Base-by-base conservation (phyloP, 2,113 vertebrate species). In the Thinocorus orbignyianus region DNA sequence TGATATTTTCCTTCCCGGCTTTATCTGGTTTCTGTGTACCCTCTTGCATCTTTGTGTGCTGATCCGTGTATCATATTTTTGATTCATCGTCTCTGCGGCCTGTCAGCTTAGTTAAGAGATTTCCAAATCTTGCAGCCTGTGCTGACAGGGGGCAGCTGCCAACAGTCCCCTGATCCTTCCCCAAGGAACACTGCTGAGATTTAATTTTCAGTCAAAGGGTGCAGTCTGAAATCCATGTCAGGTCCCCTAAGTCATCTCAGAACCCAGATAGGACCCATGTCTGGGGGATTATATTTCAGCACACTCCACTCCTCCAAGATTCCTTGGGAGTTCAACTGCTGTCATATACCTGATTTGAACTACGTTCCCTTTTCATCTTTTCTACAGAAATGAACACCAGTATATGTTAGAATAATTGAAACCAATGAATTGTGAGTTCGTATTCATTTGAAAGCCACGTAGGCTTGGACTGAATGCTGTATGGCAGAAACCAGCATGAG, bases 61-160 rank as follows among this genome's bases (percentile, higher is more conserved):
- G 94, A 96, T 98, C 97, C 96, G 80, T 97, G 96, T 94, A 98
- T 98, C 97, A 96, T 97, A 97, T 97, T 97, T 98, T 97, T 97
- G 97, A 98, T 98, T 98, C 97, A 95, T 97, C 94, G 97, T 98
- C 96, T 98, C 98, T 97, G 95, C 12, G 94, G 96, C 97, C 98
- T 98, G 98, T 98, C 98, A 98, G 97, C 97, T 98, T 98, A 98
- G 98, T 98, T 98, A 98, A 98, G 98, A 98, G 98, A 98, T 98
- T 98, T 98, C 98, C 98, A 98, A 98, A 98, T 98, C 97, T 97
- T 95, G 97, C 96, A 97, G 97, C 94, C 95, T 96, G 88, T 69
- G 70, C 96, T 98, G 98, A 98, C 98, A 98, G 97, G 95, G 97
- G 97, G 97, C 98, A 98, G 98, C 98, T 98, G 98, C 97, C 95